Conservation (phyloP, 2,888 invertebrate species). For the Apomyelois bistriatella region DNA sequence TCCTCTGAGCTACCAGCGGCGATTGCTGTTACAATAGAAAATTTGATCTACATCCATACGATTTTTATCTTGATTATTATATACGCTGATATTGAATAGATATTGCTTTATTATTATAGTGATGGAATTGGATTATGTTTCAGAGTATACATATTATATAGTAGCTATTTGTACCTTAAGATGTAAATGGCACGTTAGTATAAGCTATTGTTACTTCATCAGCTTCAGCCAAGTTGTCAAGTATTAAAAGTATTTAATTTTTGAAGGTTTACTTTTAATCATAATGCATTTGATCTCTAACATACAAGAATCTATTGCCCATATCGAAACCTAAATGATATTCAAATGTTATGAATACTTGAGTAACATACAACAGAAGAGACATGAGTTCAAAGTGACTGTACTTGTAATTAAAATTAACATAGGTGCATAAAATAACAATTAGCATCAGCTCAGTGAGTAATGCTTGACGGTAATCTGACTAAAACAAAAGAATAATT, state of each 20-base stretch:
- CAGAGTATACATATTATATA: constrained; percentile 33
- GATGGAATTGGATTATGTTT: constrained; percentile 59
- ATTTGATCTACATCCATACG: constrained; percentile 63
- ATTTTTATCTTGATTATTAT: constrained; percentile 65
- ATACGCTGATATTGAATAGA: constrained; percentile 41
- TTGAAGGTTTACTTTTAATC: too few relatives aligned
- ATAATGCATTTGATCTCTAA: too few relatives aligned
- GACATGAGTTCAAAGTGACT: neutral
- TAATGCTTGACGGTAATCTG: constrained; percentile 16
- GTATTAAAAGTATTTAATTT: too few relatives aligned
- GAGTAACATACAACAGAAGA: neutral
- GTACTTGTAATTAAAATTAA: constrained; percentile 22
- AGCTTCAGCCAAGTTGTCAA: too few relatives aligned
- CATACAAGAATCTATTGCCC: too few relatives aligned
- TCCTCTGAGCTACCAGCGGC: constrained; percentile 70
- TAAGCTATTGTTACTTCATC: too few relatives aligned
- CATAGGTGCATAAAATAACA: constrained; percentile 25
- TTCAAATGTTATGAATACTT: too few relatives aligned
- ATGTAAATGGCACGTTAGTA: too few relatives aligned
- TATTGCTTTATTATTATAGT: constrained; percentile 26
- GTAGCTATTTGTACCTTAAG: too few relatives aligned
- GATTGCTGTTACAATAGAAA: constrained; percentile 57
- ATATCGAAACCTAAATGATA: too few relatives aligned
- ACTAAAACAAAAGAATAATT: constrained; percentile 33
- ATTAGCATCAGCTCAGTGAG: neutral